phyloP scores from a whole-genome alignment of 2,888 invertebrate species.

The Frankliniella intonsa region DNA sequence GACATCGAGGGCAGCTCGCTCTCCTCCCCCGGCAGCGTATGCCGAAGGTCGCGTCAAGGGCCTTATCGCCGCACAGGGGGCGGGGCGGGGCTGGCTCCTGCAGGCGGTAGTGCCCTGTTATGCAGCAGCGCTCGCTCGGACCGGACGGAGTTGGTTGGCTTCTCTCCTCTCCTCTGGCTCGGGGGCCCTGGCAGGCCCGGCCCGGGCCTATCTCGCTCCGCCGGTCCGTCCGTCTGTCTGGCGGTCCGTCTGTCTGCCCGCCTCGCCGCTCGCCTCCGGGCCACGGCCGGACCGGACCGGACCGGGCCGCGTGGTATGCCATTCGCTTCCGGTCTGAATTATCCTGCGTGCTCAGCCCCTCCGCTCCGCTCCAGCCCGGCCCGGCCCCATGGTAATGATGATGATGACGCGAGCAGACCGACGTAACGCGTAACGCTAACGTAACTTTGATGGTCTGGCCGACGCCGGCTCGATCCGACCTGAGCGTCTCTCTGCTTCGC shows the following conservation, averaged over 20 bases:
- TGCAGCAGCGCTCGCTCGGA: background rate
- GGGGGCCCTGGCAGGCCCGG: background rate
- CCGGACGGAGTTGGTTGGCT: background rate
- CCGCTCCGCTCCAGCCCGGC: background rate
- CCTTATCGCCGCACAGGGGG: background rate
- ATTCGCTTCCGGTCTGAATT: background rate
- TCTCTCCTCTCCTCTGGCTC: background rate
- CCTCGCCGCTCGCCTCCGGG: slow-evolving; percentile 3
- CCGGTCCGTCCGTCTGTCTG: background rate
- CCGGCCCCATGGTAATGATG: too few relatives aligned
- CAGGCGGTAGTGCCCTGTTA: background rate
- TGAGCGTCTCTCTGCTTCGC: too few relatives aligned
- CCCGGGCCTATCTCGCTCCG: background rate
- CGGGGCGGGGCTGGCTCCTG: background rate
- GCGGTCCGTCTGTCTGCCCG: background rate
- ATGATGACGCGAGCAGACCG: too few relatives aligned
- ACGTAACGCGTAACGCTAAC: too few relatives aligned
- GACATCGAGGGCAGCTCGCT: background rate
- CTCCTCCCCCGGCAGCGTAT: background rate
- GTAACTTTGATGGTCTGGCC: too few relatives aligned
- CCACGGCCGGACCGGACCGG: background rate
- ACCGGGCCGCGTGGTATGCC: slow-evolving; percentile 9
- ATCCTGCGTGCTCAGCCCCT: background rate
- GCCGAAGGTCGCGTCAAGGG: background rate
- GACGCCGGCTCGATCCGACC: too few relatives aligned